Base-by-base conservation (phyloP, 2,113 vertebrate genomes). In the Bostrychus sinensis region DNA sequence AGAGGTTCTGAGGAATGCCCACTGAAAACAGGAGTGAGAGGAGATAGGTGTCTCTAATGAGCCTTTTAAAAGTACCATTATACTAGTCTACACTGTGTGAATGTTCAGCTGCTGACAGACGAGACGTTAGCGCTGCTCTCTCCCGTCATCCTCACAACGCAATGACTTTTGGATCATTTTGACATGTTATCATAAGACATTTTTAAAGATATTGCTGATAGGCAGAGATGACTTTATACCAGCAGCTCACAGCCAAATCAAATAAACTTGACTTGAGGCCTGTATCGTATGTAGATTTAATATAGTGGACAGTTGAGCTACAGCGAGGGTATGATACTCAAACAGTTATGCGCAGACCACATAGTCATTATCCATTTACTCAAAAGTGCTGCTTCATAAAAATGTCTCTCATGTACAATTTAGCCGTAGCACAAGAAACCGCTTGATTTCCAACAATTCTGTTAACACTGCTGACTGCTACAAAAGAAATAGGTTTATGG, bases 41-140 rank as follows among this genome's bases (percentile, higher is more conserved):
- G 63, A 59, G 62, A 72, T 74, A 38, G 19, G 17, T 20, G 60
- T 71, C 62, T 63, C 65, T 86, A 83, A 85, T 76, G 68, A 85
- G 71, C 45, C 73, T 79, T 81, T 80, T 82, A 78, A 80, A 55
- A 62, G 76, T 75, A 73, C 76, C 80, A 72, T 73, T 82, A 79
- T 55, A 17, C 54, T 46, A 76, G 64, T 8, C 20, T 23, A 23
- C 22, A 6, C 4, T 22, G 12, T 48, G 23, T 54, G 55, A 83
- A 80, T 56, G 74, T 68, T 71, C 48, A 37, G 75, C 60, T 59
- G 80, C 70, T 78, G 80, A 88, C 73, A 79, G 79, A 80, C 36
- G 64, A 69, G 70, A 78, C 57, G 39, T 67, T 53, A 54, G 56
- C 66, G 71, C 58, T 50, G 53, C 45, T 75, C 55, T 59, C 39